Evolutionary conservation across 2,888 invertebrate species (phyloP), one percentile per base, ranked within the genome.

Genomic region (Thymelicus sylvestris): DNA sequence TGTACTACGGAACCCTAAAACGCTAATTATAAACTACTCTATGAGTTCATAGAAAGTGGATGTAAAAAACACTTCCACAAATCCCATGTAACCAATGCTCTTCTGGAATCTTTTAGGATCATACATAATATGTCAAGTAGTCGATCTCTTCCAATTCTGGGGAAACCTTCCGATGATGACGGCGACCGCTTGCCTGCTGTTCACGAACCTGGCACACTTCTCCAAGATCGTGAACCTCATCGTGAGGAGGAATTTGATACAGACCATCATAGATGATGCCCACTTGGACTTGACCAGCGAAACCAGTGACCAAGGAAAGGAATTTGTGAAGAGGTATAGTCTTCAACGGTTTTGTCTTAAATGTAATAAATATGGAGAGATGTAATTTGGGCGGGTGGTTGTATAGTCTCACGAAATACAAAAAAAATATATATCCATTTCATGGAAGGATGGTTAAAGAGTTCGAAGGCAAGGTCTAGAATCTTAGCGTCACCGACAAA

Each of bases 91-190:
- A 31, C 31, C 31, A 13, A 7, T 61, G 0, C 6, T 12, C 6
- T 47, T 15, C 12, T 41, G 5, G 12, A 44, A 57, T n/a, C 7
- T 31, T 7, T 41, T 48, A 91, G 91, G 93, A 0, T 86, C 86
- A 5, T 94, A 91, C 77, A 77, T 94, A 0, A 77, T 92, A 15
- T 89, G 91, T 39, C 94, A 95, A 84, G 79, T 91, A 0, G 86
- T 93, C 4, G 94, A 94, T 76, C 76, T 95, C 65, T 85, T 84
- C 68, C 77, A 87, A 44, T 92, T 93, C 12, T 92, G 94, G 94
- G 94, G 93, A 0, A 80, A 94, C 76, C 79, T 94, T 7, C 86
- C 89, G 0, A 78, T 91, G 66, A 94, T 94, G 94, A 93, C 93
- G 0, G 88, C 86, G 1, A 87, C 88, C 0, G 89, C 91, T 0